Evolutionary conservation across 2,888 invertebrate species (phyloP).

Genomic region (Psylliodes chrysocephalus): DNA sequence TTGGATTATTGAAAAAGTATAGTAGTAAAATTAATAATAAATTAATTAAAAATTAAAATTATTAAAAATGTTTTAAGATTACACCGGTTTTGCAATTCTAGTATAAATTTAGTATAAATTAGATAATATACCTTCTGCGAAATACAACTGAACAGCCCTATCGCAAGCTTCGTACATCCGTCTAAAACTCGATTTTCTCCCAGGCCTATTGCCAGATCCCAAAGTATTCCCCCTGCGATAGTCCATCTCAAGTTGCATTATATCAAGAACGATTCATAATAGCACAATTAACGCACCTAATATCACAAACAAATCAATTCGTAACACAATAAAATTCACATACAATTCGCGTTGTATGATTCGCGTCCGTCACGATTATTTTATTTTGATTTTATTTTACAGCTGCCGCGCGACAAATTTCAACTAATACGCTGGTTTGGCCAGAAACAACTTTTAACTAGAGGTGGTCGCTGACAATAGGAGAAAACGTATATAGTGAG

Average conservation of each 20-base stretch:
- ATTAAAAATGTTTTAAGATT: too few species aligned
- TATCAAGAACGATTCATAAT: slow-evolving; percentile 11
- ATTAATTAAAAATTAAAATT: too few species aligned
- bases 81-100: too few species aligned
- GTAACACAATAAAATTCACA: not conserved
- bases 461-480: slow-evolving; percentile 25
- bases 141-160: slow-evolving; percentile 50
- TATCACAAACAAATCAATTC: not conserved
- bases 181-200: slow-evolving; percentile 52
- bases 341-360: not conserved
- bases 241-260: slow-evolving; percentile 25
- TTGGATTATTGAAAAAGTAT: too few species aligned
- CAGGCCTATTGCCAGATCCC: slow-evolving; percentile 27
- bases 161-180: slow-evolving; percentile 51
- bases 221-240: slow-evolving; percentile 11
- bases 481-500: slow-evolving; percentile 27
- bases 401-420: slow-evolving; percentile 15
- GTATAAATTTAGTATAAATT: too few species aligned
- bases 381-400: slow-evolving; percentile 6
- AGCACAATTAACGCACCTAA: not conserved
- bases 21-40: too few species aligned
- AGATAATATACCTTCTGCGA: slow-evolving; percentile 46
- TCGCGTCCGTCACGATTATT: not conserved
- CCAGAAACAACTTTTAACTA: slow-evolving; percentile 19
- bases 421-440: slow-evolving; percentile 14